Conservation (phyloP, 1,140 invertebrate species). For the Pseudomyrmex pallidus region DNA sequence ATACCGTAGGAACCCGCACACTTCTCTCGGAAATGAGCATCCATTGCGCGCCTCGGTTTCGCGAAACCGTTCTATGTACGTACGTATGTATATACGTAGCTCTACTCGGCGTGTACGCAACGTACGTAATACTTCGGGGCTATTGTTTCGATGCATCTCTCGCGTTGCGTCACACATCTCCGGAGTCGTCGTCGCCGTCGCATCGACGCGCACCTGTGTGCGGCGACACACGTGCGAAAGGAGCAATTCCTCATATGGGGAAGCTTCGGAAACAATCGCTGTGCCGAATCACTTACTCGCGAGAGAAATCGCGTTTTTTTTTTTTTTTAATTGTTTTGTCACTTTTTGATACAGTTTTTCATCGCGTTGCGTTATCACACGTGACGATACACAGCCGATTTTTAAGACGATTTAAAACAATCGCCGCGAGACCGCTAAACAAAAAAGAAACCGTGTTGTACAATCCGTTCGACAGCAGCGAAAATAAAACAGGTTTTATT, state of each 20-base stretch:
- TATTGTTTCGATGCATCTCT: slow-evolving; percentile 66
- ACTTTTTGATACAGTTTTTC: no score
- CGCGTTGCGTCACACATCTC: slow-evolving; percentile 62
- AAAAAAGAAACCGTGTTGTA: slow-evolving; percentile 3
- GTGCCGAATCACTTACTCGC: not conserved
- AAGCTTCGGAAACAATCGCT: not conserved
- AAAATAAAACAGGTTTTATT: slow-evolving; percentile 52
- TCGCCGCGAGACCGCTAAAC: not conserved
- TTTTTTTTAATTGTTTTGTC: no score
- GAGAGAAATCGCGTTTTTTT: not conserved
- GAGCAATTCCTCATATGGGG: not conserved
- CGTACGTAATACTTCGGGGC: slow-evolving; percentile 35
- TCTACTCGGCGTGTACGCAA: no score
- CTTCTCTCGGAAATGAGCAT: slow-evolving; percentile 57
- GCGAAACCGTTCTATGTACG: slow-evolving; percentile 57
- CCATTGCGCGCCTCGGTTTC: slow-evolving; percentile 51
- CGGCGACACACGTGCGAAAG: slow-evolving; percentile 31
- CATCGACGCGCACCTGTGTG: slow-evolving; percentile 57
- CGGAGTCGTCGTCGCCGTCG: not conserved
- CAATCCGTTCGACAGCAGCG: not conserved
- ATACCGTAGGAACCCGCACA: slow-evolving; percentile 19
- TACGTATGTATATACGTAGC: slow-evolving; percentile 32
- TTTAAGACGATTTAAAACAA: no score
- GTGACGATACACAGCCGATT: no score
- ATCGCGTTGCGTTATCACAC: no score